phyloP scores from a whole-genome alignment of 2,113 vertebrate genomes.

The Orycteropus afer region DNA sequence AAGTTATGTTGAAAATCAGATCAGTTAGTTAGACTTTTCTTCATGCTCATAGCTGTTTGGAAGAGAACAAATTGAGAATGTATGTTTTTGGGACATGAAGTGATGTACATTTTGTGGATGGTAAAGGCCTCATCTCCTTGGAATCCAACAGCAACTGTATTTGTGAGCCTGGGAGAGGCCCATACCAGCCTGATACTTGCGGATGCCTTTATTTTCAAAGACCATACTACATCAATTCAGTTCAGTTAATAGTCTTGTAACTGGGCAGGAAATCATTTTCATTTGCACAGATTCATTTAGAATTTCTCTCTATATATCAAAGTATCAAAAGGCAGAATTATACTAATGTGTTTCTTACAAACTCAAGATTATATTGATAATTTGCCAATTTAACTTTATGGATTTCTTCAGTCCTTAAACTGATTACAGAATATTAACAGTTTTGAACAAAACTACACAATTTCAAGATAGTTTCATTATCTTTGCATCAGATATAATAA shows the following conservation, averaged over 20 bases:
- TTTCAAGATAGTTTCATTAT: constrained; percentile 4
- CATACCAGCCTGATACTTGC: not conserved
- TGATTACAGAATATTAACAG: constrained; percentile 8
- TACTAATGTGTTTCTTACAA: not conserved
- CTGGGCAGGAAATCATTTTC: not conserved
- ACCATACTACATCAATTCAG: not conserved
- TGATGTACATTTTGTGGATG: not conserved
- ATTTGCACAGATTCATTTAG: not conserved
- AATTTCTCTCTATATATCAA: not conserved
- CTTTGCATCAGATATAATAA: constrained; percentile 5
- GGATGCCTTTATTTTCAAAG: constrained; percentile 35
- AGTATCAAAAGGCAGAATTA: not conserved
- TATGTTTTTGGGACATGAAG: not conserved
- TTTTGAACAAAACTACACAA: not conserved
- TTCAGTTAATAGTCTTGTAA: not conserved
- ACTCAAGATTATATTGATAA: not conserved
- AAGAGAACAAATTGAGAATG: not conserved
- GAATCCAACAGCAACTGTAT: not conserved
- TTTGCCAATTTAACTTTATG: constrained; percentile 23
- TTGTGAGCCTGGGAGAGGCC: not conserved
- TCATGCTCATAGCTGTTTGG: not conserved
- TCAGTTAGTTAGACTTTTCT: not conserved
- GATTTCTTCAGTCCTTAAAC: not conserved
- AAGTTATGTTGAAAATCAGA: not conserved
- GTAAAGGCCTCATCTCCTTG: not conserved